Evolutionary conservation across 2,797 vertebrate species (phyloP).

Genomic region (Sebastes minor): DNA sequence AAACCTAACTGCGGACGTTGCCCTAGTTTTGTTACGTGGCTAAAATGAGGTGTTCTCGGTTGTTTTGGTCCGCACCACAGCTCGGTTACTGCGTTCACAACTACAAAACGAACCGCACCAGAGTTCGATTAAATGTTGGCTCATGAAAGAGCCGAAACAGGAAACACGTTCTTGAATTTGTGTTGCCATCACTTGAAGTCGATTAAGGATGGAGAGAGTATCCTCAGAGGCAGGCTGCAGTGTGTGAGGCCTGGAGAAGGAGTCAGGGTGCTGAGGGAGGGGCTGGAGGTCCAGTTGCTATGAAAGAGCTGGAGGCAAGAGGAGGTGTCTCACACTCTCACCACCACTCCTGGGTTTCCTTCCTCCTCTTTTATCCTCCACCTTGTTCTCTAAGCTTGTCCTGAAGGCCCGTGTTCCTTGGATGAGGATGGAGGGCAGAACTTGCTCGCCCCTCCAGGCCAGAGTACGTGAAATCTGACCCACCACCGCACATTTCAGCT

Average conservation of each 20-base stretch:
- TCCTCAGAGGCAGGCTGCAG: neutral
- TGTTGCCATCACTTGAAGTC: neutral
- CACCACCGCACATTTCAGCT: neutral
- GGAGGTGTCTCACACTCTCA: neutral
- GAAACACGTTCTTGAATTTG: neutral
- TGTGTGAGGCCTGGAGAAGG: neutral
- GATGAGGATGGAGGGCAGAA: neutral
- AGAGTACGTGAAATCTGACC: neutral
- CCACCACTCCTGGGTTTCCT: neutral
- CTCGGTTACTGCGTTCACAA: too few species aligned
- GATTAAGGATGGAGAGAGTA: neutral
- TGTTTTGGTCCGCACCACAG: too few species aligned
- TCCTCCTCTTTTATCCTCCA: conserved; percentile 10
- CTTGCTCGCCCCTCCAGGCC: neutral
- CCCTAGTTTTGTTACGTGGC: too few species aligned
- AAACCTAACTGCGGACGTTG: too few species aligned
- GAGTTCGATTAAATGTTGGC: too few species aligned
- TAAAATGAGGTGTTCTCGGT: too few species aligned
- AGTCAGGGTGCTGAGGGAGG: neutral
- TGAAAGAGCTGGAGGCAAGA: neutral
- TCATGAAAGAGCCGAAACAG: neutral
- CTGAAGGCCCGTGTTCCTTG: conserved; percentile 4
- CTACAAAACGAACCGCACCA: rapidly evolving
- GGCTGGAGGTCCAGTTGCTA: neutral
- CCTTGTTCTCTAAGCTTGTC: conserved; percentile 40